These are phyloP conservation scores for Carettochelys insculpta DNA, from an alignment of 2,113 vertebrate species.

Conservation along the genomic window DNA sequence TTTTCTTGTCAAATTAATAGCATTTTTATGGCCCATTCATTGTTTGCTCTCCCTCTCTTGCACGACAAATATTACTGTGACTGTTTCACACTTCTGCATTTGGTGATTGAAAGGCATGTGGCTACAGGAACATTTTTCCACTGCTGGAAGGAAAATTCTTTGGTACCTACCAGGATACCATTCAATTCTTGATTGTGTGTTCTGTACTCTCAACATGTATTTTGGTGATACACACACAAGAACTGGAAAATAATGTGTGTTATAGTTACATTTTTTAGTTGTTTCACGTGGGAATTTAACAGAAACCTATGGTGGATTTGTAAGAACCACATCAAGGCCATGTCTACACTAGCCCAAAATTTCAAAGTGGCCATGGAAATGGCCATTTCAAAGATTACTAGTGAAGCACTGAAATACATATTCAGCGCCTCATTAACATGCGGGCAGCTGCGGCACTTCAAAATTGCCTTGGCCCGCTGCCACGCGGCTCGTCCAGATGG, in stretches of 20 bases:
- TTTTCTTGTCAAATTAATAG: neutral
- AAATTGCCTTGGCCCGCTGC: too few species aligned
- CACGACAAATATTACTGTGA: neutral
- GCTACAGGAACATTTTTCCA: neutral
- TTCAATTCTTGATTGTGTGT: neutral
- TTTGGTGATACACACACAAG: neutral
- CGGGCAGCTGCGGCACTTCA: too few species aligned
- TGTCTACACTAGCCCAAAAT: too few species aligned
- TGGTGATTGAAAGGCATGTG: neutral
- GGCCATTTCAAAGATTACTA: too few species aligned
- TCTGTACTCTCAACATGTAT: neutral
- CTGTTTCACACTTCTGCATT: neutral
- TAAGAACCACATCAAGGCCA: constrained; percentile 3
- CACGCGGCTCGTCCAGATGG: too few species aligned
- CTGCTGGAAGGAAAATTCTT: neutral
- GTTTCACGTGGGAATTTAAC: neutral
- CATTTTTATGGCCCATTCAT: neutral
- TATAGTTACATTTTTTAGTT: neutral
- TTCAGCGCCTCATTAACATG: too few species aligned
- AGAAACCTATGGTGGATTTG: constrained; percentile 11
- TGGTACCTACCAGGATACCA: neutral
- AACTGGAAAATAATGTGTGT: neutral
- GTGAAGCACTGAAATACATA: too few species aligned
- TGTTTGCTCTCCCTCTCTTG: neutral
- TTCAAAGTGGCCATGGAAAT: too few species aligned